Conservation (phyloP, 2,888 invertebrate genomes). For the Heliothis peltigera region DNA sequence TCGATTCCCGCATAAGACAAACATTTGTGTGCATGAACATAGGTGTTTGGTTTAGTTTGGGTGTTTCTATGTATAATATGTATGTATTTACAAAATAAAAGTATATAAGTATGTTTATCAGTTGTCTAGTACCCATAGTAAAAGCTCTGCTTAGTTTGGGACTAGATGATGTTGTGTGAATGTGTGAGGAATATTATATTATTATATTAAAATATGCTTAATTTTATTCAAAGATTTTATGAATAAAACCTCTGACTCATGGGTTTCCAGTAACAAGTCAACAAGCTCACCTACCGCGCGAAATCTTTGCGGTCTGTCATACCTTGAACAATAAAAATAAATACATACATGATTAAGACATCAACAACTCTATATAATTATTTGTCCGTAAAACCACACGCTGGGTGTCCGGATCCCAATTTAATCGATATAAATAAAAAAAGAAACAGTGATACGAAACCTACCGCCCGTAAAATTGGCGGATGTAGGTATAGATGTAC, state of each 20-base stretch:
- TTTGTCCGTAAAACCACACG: conserved; percentile 36
- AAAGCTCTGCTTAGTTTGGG: no score
- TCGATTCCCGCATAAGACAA: no score
- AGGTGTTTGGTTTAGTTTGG: no score
- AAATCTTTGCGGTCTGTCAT: conserved; percentile 38
- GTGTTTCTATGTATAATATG: no score
- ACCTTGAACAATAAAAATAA: conserved; percentile 8
- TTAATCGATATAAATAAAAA: conserved; percentile 46
- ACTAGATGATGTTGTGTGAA: no score
- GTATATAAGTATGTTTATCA: no score
- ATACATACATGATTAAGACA: conserved; percentile 45
- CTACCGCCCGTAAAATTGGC: conserved; percentile 32
- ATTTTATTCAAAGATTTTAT: no score
- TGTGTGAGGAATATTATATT: no score
- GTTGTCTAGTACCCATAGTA: no score
- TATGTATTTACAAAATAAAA: no score
- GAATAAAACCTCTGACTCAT: conserved; percentile 29
- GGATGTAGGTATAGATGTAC: neutral
- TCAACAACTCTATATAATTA: conserved; percentile 48
- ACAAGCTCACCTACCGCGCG: conserved; percentile 37
- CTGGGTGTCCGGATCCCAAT: conserved; percentile 53
- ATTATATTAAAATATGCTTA: no score
- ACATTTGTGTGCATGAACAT: no score
- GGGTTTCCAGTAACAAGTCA: conserved; percentile 1
- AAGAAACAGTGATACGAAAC: conserved; percentile 27